Base-by-base conservation (phyloP, 2,888 invertebrate genomes). In the Scrobipalpa costella region DNA sequence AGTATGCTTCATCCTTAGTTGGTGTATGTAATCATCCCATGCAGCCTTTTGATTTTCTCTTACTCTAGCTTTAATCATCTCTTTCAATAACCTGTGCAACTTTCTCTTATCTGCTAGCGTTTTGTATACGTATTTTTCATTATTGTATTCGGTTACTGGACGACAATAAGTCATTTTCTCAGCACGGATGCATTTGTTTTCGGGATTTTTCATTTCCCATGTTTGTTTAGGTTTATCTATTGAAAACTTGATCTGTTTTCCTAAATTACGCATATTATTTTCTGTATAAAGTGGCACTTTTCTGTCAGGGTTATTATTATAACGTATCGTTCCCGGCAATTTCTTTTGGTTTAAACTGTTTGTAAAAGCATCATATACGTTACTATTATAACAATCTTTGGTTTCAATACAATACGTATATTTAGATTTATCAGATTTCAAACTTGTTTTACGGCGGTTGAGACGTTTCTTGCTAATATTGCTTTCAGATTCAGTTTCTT, bases 11-110 rank as follows among this genome's bases (percentile, higher is more conserved):
- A 49, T 49, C 9, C 33, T 47, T 3, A 60, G 21, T 49, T 60
- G n/a, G 5, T 49, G 13, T 13, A 60, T 60, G 13, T 49, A 60
- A 3, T 33, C 33, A 17, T 60, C 49, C 60, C 60, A 60, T 34
- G 21, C 40, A 49, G 60, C 75, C 78, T 73, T 80, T 76, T 1
- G 85, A 81, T 27, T 59, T 34, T 60, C 49, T 34, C 6, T 17
- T 33, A 34, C 49, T 34, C 49, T 44, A 0, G 60, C 9, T 34
- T 11, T 15, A 33, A 17, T 11, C 17, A 34, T 15, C 7, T 60
- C 19, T n/a, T 49, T 15, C 2, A 15, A 34, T 33, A 60, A 17
- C 19, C 17, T 17, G 7, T 33, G 60, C 34, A 17, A n/a, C 17
- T 49, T 40, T 21, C 9, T 21, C 21, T 59, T 17, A 17, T 59